phyloP scores from a whole-genome alignment of 2,113 vertebrate species.

The Pleuronectes platessa region DNA sequence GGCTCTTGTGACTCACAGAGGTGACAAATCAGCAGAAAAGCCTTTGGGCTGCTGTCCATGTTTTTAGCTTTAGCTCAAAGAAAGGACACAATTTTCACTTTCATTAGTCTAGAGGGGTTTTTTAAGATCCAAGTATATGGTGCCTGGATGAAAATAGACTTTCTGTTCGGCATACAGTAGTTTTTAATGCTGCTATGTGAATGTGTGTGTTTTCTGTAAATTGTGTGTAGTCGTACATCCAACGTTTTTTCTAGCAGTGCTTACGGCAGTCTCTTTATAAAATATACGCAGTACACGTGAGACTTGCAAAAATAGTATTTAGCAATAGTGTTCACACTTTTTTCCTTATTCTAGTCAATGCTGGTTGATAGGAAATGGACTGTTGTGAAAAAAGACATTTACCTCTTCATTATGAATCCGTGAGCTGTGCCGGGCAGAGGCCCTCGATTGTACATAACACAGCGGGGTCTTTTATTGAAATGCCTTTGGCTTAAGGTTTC shows the following conservation, averaged over 20 bases:
- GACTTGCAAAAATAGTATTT: conserved; percentile 75
- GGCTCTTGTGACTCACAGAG: conserved; percentile 34
- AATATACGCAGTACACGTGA: conserved; percentile 60
- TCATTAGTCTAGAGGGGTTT: conserved; percentile 26
- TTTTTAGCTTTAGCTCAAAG: conserved; percentile 6
- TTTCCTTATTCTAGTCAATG: conserved; percentile 68
- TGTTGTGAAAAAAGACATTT: conserved; percentile 75
- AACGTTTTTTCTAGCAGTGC: conserved; percentile 59
- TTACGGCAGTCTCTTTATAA: conserved; percentile 64
- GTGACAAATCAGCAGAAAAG: conserved; percentile 7
- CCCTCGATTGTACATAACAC: conserved; percentile 68
- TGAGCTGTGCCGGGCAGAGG: conserved; percentile 66
- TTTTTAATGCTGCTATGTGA: conserved; percentile 63
- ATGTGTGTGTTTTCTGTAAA: conserved; percentile 42
- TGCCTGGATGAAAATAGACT: conserved; percentile 63
- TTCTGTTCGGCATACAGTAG: conserved; percentile 41
- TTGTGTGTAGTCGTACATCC: conserved; percentile 50
- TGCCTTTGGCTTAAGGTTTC: conserved; percentile 59
- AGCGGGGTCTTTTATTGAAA: conserved; percentile 37
- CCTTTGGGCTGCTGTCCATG: conserved; percentile 28
- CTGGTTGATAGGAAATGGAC: conserved; percentile 70
- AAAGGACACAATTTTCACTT: conserved; percentile 25
- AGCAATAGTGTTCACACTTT: conserved; percentile 80
- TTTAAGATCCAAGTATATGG: conserved; percentile 42
- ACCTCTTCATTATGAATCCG: conserved; percentile 71